Conservation (phyloP, 2,888 invertebrate species). For the Cryptus armator region DNA sequence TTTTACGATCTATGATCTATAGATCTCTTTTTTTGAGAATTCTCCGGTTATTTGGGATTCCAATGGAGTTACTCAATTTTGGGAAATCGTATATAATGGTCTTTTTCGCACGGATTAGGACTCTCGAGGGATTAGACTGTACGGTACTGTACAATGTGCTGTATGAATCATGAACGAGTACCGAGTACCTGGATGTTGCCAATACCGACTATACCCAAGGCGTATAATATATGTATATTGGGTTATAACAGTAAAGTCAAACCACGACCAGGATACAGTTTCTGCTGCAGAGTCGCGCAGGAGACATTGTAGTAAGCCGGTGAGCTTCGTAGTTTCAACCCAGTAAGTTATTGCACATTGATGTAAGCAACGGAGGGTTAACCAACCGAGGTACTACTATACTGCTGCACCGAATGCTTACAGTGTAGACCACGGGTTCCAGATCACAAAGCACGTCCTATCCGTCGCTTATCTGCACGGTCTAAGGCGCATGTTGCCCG, state of each 20-base stretch:
- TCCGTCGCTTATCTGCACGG: conserved; percentile 81
- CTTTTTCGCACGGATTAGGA: too few species aligned
- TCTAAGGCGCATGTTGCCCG: conserved; percentile 78
- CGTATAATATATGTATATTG: conserved; percentile 6
- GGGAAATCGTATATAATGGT: too few species aligned
- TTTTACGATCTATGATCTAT: background rate
- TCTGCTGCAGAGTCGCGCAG: background rate
- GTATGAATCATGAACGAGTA: background rate
- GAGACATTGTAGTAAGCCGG: conserved; percentile 4
- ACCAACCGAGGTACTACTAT: conserved; percentile 10
- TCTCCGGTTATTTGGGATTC: background rate
- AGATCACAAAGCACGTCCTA: conserved; percentile 82
- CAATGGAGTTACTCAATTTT: background rate
- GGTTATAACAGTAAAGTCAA: conserved; percentile 5
- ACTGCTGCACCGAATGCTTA: conserved; percentile 7
- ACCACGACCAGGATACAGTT: background rate
- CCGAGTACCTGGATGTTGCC: background rate
- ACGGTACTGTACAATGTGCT: background rate
- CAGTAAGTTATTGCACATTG: conserved; percentile 22
- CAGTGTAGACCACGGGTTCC: conserved; percentile 74
- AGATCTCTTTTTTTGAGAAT: background rate
- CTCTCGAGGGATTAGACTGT: too few species aligned
- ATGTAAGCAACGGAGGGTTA: conserved; percentile 26
- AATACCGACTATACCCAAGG: conserved; percentile 4
- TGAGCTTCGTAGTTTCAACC: conserved; percentile 15